These are phyloP conservation scores for Xestia ashworthii DNA, from an alignment of 2,888 invertebrate species.

Conservation along the genomic window DNA sequence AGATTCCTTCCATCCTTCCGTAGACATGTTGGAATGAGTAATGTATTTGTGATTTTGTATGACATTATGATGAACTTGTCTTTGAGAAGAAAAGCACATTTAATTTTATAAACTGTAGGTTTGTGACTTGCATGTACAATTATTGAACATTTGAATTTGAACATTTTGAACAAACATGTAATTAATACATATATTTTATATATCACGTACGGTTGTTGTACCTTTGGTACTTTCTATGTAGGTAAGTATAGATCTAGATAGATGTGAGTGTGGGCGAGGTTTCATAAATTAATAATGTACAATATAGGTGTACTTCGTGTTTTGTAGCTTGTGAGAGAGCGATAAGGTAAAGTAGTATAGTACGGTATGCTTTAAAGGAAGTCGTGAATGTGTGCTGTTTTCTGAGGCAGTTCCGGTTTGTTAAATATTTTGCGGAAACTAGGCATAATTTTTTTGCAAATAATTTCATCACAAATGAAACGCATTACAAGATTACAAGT, in stretches of 20 bases:
- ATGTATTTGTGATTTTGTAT: slow-evolving; percentile 52
- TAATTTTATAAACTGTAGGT: neutral
- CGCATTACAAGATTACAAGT: neutral
- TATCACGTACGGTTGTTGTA: slow-evolving; percentile 44
- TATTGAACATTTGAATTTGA: slow-evolving; percentile 22
- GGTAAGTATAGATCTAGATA: slow-evolving; percentile 33
- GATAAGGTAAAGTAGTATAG: neutral
- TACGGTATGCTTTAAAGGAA: neutral
- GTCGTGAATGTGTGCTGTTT: slow-evolving; percentile 5
- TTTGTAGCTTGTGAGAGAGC: slow-evolving; percentile 31
- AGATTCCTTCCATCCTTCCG: slow-evolving; percentile 83
- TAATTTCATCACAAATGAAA: neutral
- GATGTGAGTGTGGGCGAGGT: slow-evolving; percentile 56
- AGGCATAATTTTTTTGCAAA: neutral
- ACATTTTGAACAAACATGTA: slow-evolving; percentile 18
- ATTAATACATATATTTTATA: slow-evolving; percentile 14
- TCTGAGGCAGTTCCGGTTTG: neutral
- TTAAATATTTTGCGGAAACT: neutral
- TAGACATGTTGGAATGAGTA: slow-evolving; percentile 70
- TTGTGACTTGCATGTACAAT: slow-evolving; percentile 10
- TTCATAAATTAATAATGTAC: slow-evolving; percentile 58
- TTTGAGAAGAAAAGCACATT: slow-evolving; percentile 3
- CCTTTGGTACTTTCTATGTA: slow-evolving; percentile 37
- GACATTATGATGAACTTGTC: slow-evolving; percentile 27
- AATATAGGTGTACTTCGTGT: slow-evolving; percentile 22